These are phyloP conservation scores for Lampropteryx suffumata DNA, from an alignment of 2,888 invertebrate species.

Conservation along the genomic window DNA sequence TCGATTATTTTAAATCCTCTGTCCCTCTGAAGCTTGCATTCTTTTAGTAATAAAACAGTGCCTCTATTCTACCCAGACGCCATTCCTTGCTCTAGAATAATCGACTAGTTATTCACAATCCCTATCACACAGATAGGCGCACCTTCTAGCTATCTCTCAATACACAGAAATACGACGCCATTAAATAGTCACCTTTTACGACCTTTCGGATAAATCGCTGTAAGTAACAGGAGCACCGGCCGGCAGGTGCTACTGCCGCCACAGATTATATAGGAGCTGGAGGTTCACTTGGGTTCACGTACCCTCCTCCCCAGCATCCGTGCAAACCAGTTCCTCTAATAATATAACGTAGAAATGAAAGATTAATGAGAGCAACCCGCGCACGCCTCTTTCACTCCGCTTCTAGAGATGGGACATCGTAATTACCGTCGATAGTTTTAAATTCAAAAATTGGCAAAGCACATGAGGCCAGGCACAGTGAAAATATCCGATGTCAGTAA, in stretches of 20 bases:
- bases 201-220: slow-evolving; percentile 35
- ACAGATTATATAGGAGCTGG: slow-evolving; percentile 14
- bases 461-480: no score
- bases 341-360: slow-evolving; percentile 82
- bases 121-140: slow-evolving; percentile 11
- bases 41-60: no score
- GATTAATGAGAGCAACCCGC: slow-evolving; percentile 82
- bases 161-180: slow-evolving; percentile 44
- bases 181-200: slow-evolving; percentile 53
- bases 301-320: slow-evolving; percentile 68
- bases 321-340: slow-evolving; percentile 82
- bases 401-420: slow-evolving; percentile 50
- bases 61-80: no score
- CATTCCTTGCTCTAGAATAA: background rate
- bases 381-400: slow-evolving; percentile 79
- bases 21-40: no score
- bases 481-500: no score
- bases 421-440: background rate
- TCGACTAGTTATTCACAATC: slow-evolving; percentile 1
- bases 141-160: slow-evolving; percentile 35
- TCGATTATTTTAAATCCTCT: no score
- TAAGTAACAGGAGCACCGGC: slow-evolving; percentile 42
- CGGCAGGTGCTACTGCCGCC: slow-evolving; percentile 75
- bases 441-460: background rate
- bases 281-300: slow-evolving; percentile 79